Percentiles rank a stretch among this genome's conserved stretches.
Evolutionary conservation across 2,797 vertebrate genomes (phyloP).

Genomic region (Oophaga sylvatica): DNA sequence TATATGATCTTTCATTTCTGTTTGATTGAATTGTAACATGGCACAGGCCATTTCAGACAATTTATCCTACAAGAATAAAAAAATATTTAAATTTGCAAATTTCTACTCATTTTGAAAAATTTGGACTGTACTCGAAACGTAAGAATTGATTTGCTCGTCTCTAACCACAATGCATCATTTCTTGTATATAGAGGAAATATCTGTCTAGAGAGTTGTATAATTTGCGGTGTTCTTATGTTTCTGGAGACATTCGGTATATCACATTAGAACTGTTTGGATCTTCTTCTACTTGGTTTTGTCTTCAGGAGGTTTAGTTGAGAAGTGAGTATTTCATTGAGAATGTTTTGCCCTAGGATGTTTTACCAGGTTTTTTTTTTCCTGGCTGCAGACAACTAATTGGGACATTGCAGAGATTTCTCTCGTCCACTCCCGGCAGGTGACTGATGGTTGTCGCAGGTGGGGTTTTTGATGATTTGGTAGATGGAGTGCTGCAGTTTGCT

Average conservation of each 20-base stretch:
- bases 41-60: too few species aligned
- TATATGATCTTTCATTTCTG: too few species aligned
- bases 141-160: too few species aligned
- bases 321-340: neutral
- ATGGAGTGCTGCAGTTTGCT: slow-evolving; percentile 33
- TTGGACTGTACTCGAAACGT: too few species aligned
- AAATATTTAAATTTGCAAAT: too few species aligned
- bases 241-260: neutral
- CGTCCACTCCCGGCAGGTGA: slow-evolving; percentile 11
- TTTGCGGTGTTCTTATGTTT: neutral
- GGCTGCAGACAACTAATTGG: slow-evolving; percentile 16
- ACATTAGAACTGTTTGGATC: neutral
- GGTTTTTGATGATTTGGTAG: slow-evolving; percentile 7
- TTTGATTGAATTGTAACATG: too few species aligned
- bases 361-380: neutral
- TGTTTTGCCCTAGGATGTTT: neutral
- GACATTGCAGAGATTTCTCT: neutral
- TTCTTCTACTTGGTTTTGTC: neutral
- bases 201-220: neutral
- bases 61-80: too few species aligned
- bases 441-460: slow-evolving; percentile 30
- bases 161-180: too few species aligned
- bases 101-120: too few species aligned
- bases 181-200: too few species aligned
- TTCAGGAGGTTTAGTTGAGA: neutral